Percentiles rank a stretch among this genome's conserved stretches.
phyloP scores from a whole-genome alignment of 2,888 invertebrate species.

The Nymphalis c-album region DNA sequence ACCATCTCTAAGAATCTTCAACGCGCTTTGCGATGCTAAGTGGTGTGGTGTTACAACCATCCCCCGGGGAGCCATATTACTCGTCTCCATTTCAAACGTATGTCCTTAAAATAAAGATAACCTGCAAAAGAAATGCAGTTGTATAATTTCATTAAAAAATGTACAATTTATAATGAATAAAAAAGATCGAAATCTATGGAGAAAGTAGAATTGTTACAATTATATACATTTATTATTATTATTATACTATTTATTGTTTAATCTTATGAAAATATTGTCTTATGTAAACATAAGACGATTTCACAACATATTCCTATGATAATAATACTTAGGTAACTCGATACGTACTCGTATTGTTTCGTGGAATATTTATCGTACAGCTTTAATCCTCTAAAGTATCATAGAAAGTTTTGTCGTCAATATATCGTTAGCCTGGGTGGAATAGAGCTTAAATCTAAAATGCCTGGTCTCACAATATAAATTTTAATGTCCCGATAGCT shows the following conservation, averaged over 20 bases:
- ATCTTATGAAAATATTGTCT: too few species aligned
- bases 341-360: conserved; percentile 9
- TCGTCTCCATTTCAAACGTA: conserved; percentile 47
- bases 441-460: conserved; percentile 33
- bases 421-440: conserved; percentile 63
- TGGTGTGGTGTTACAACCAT: conserved; percentile 76
- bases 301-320: neutral
- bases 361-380: conserved; percentile 14
- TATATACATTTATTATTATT: too few species aligned
- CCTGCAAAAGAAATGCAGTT: neutral
- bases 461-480: conserved; percentile 32
- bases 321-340: neutral
- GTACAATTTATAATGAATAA: neutral
- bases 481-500: conserved; percentile 39
- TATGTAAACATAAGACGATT: neutral
- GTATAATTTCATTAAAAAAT: neutral
- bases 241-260: too few species aligned
- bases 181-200: too few species aligned
- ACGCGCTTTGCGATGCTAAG: conserved; percentile 68
- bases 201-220: too few species aligned
- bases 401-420: conserved; percentile 63
- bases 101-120: neutral
- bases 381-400: conserved; percentile 22
- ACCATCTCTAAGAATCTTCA: conserved; percentile 63
- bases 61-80: conserved; percentile 56